Percentiles rank a stretch among this genome's conserved stretches.
phyloP scores from a whole-genome alignment of 2,113 vertebrate genomes.

The Vidua macroura region DNA sequence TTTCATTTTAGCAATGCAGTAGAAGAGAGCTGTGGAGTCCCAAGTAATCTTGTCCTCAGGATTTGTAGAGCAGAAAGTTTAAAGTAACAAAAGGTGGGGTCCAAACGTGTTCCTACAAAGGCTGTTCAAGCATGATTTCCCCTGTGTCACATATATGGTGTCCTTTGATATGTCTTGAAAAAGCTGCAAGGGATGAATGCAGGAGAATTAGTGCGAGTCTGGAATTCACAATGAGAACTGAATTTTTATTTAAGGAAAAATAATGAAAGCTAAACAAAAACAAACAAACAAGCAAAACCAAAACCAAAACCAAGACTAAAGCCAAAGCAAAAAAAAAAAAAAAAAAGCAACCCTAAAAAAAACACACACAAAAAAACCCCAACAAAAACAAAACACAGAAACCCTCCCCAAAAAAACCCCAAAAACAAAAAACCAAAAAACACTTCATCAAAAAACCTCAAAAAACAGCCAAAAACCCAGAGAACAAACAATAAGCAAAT shows the following conservation, averaged over 20 bases:
- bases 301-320: neutral
- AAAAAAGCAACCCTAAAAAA: rapidly evolving
- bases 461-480: neutral
- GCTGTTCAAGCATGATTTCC: neutral
- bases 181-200: neutral
- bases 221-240: neutral
- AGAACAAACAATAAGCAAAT: neutral
- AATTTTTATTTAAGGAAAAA: neutral
- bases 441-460: too few relatives aligned
- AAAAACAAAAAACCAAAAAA: neutral
- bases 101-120: neutral
- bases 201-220: neutral
- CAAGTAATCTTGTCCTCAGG: neutral
- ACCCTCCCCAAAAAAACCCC: rapidly evolving
- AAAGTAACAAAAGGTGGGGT: neutral
- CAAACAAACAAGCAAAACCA: neutral
- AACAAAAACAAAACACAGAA: too few relatives aligned
- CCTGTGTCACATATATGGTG: neutral
- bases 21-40: neutral
- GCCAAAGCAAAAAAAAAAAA: neutral
- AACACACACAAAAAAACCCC: neutral
- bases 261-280: neutral
- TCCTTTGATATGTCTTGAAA: neutral
- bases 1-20: conserved; percentile 9
- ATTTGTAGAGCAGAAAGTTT: neutral